Evolutionary conservation across 2,113 vertebrate genomes (phyloP).

Genomic region (Rhinoptilus africanus): DNA sequence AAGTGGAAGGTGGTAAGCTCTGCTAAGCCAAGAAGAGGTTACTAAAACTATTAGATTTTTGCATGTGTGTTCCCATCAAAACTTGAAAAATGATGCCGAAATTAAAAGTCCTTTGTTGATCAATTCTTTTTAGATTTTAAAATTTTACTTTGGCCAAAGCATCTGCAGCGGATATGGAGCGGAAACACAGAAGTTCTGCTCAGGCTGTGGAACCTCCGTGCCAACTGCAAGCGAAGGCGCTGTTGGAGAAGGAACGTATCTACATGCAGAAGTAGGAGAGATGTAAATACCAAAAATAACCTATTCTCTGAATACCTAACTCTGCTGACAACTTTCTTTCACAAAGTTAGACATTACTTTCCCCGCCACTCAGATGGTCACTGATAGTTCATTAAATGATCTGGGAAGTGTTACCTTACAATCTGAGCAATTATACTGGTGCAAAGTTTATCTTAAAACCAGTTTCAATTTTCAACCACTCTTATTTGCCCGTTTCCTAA

Average conservation of each 20-base stretch:
- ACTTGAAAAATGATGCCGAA: background rate
- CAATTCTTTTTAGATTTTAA: background rate
- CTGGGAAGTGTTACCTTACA: background rate
- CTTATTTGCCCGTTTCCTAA: background rate
- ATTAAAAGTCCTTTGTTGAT: background rate
- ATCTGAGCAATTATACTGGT: background rate
- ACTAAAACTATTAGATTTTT: background rate
- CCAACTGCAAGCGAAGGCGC: background rate
- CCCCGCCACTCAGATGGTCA: background rate
- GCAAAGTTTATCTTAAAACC: background rate
- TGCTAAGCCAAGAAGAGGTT: background rate
- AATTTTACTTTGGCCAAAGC: background rate
- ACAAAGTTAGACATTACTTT: background rate
- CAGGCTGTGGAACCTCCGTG: background rate
- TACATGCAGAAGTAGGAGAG: background rate
- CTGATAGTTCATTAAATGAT: background rate
- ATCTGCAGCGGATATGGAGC: background rate
- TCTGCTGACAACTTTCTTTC: background rate
- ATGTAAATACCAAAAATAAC: background rate
- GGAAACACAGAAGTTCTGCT: background rate
- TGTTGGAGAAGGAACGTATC: background rate
- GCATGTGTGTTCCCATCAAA: background rate
- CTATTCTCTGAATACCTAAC: background rate
- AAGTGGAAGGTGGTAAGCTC: background rate
- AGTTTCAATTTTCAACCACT: background rate